Evolutionary conservation across 2,113 vertebrate species (phyloP).

Genomic region (Coracopsis vasa): DNA sequence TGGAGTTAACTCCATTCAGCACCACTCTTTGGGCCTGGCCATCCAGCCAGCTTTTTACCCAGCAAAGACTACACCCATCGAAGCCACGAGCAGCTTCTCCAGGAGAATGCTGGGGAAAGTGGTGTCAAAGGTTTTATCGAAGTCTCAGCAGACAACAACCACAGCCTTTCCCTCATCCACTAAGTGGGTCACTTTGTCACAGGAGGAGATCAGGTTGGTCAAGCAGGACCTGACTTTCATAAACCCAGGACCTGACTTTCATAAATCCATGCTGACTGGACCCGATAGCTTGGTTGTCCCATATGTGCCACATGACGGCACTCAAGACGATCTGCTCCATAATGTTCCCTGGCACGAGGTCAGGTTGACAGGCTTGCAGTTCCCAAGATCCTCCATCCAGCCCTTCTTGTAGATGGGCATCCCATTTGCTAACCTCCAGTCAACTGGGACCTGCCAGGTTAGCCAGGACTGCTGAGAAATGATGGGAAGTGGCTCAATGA

Average conservation of each 20-base stretch:
- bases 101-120: neutral
- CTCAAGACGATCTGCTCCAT: neutral
- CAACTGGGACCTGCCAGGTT: neutral
- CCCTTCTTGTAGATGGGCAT: neutral
- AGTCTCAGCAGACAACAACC: neutral
- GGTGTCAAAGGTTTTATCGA: neutral
- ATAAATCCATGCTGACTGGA: neutral
- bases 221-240: neutral
- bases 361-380: neutral
- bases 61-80: neutral
- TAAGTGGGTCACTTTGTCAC: neutral
- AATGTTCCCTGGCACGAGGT: neutral
- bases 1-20: too few species aligned
- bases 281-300: neutral
- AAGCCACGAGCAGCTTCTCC: neutral
- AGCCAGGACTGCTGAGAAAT: neutral
- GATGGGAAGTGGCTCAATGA: neutral
- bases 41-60: too few species aligned
- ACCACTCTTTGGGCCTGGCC: too few species aligned
- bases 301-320: neutral
- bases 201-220: neutral
- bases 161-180: neutral
- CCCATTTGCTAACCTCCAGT: neutral
- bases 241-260: neutral
- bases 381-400: neutral